Conservation (phyloP, 2,113 vertebrate species). For the Sceloporus undulatus region DNA sequence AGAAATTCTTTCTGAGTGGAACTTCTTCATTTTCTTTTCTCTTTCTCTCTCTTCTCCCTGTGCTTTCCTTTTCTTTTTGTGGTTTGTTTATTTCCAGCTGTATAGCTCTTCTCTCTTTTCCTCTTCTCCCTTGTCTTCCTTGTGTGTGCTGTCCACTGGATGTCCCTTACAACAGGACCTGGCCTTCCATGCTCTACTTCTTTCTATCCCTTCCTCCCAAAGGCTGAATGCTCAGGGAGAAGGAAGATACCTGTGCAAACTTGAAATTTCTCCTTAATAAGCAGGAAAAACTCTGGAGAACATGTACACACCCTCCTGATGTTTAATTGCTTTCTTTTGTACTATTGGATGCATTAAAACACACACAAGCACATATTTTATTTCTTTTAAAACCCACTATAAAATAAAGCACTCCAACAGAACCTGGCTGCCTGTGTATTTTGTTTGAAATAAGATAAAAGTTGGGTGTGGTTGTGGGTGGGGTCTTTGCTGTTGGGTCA, state of each 20-base stretch:
- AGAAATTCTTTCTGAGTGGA: constrained; percentile 43
- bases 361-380: background rate
- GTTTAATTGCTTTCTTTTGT: constrained; percentile 4
- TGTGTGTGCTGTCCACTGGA: constrained; percentile 81
- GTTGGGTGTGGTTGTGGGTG: too few species aligned
- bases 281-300: constrained; percentile 29
- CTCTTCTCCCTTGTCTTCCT: constrained; percentile 64
- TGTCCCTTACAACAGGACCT: constrained; percentile 14
- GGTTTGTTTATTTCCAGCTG: constrained; percentile 57
- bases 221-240: background rate
- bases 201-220: accelerated
- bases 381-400: accelerated
- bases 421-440: constrained; percentile 69
- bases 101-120: constrained; percentile 51
- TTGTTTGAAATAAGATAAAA: constrained; percentile 40
- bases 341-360: constrained; percentile 42
- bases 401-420: constrained; percentile 80
- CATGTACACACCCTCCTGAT: constrained; percentile 7
- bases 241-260: constrained; percentile 50
- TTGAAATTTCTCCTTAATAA: constrained; percentile 30
- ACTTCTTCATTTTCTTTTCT: constrained; percentile 16
- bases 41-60: constrained; percentile 63
- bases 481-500: background rate
- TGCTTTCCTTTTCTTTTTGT: constrained; percentile 63
- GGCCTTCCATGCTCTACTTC: background rate